These are phyloP conservation scores for Gallirallus australis DNA, from an alignment of 2,797 vertebrate genomes.

Conservation along the genomic window DNA sequence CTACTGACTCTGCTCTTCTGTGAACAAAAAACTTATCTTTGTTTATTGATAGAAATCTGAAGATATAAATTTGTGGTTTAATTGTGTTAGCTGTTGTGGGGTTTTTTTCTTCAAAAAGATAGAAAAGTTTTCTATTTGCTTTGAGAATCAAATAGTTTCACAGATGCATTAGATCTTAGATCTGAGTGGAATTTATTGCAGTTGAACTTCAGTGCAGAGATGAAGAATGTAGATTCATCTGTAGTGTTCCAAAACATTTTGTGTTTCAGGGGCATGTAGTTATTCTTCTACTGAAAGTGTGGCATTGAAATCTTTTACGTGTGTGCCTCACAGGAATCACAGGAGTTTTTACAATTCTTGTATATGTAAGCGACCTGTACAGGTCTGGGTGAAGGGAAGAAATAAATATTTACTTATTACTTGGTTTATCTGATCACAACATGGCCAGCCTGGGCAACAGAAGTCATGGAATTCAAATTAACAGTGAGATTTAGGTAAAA, in stretches of 20 bases:
- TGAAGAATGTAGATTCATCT: background rate
- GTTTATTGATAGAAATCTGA: background rate
- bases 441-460: background rate
- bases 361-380: background rate
- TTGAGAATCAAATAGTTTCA: background rate
- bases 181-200: background rate
- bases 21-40: background rate
- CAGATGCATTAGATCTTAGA: background rate
- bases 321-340: rapidly evolving
- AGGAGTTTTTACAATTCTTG: background rate
- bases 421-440: background rate
- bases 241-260: background rate
- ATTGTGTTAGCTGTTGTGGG: background rate
- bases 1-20: background rate
- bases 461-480: background rate
- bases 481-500: background rate
- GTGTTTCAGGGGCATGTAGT: background rate
- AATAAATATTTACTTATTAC: background rate
- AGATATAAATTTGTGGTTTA: background rate
- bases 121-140: background rate
- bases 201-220: background rate
- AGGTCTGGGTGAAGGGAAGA: background rate
- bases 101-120: background rate
- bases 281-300: background rate
- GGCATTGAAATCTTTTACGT: background rate